These are phyloP conservation scores for Apus apus DNA, from an alignment of 2,113 vertebrate genomes.

Conservation along the genomic window DNA sequence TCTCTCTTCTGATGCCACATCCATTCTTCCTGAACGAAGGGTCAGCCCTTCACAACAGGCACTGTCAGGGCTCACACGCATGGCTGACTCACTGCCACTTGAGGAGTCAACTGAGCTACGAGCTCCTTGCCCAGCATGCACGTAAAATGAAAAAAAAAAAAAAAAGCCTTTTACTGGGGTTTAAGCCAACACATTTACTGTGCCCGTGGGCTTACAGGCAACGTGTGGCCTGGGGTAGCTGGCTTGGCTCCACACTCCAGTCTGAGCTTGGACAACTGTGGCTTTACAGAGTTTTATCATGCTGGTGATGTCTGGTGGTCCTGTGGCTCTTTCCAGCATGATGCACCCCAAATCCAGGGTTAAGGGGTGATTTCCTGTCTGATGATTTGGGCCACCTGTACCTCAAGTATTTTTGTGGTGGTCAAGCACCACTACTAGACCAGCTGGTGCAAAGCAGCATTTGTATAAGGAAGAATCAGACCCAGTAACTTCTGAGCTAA, in stretches of 20 bases:
- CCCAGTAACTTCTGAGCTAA: neutral
- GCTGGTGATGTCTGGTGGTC: neutral
- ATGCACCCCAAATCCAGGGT: neutral
- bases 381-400: neutral
- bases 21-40: neutral
- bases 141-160: neutral
- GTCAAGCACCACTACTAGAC: neutral
- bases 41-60: neutral
- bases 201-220: neutral
- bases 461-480: neutral
- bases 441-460: neutral
- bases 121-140: accelerated
- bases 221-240: neutral
- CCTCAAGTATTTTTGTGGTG: neutral
- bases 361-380: neutral
- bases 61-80: neutral
- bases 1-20: neutral
- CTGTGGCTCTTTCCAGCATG: neutral
- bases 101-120: neutral
- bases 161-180: neutral
- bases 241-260: neutral
- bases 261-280: neutral
- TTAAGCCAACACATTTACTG: neutral
- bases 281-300: neutral
- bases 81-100: neutral